Evolutionary conservation across 1,140 invertebrate genomes (phyloP), one percentile per base, ranked within the genome.

Genomic region (Bathynomus jamesi): DNA sequence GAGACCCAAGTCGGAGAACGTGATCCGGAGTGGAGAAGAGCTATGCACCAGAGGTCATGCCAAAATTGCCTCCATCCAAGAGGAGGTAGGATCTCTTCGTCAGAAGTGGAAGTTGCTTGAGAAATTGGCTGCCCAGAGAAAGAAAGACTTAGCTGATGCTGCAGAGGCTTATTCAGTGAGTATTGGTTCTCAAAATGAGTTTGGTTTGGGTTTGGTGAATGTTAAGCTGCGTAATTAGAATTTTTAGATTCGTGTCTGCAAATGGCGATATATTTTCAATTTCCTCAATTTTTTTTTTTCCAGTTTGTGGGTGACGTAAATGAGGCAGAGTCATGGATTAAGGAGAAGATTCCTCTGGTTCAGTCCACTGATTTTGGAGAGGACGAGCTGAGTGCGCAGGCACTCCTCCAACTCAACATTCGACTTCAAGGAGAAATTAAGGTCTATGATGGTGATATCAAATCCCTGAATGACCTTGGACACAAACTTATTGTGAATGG

Each of bases 271-370:
- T n/a, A n/a, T n/a, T n/a, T n/a, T n/a, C n/a, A n/a, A n/a, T n/a
- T n/a, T n/a, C n/a, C n/a, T n/a, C n/a, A n/a, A n/a, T n/a, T n/a
- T n/a, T n/a, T n/a, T n/a, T n/a, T n/a, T n/a, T n/a, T 80, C 17
- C 86, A 94, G 86, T 97, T 95, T 83, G 96, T 95, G 80, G 90
- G 94, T 2, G 96, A 99, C 83, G 95, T 95, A 0, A 98, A 99
- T 82, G 96, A 99, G 81, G 92, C 95, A 0, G 96, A 98, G 79
- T 96, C 94, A 0, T 99, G 95, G 95, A 89, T 99, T 83, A 91
- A 93, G 76, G 95, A 98, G 81, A 95, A 95, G 81, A 89, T 92
- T 81, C 88, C 93, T 0, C 83, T 98, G 27, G 91, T 95, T 0
- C 86, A 87, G n/a, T 94, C 92, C 0, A 87, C 87, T 29, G 95